Base-by-base conservation (phyloP, 2,797 vertebrate genomes). In the Strix occidentalis region DNA sequence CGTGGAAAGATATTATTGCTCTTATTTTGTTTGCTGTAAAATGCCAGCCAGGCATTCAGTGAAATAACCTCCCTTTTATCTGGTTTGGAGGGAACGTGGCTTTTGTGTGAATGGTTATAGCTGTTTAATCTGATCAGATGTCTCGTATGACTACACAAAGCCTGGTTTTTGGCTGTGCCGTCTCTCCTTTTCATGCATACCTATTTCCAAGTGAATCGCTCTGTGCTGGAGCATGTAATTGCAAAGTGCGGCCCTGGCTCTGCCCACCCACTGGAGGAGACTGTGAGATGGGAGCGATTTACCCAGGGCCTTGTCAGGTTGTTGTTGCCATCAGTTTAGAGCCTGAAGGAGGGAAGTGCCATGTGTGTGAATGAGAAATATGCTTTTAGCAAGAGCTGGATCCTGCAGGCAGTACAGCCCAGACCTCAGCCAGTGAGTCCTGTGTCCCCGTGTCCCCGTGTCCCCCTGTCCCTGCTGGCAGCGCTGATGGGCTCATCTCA, bases 91-190 rank as follows among this genome's bases (percentile, higher is more conserved):
- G 58, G 65, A 54, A 58, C 0, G 0, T 35, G 53, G 43, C 43
- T 86, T 87, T 75, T 79, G 24, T 65, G 23, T 50, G 69, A 37
- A 16, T 14, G 41, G 53, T 86, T 83, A 46, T 3, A 86, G 43
- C 50, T 91, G 45, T 71, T 93, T 53, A 54, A 90, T 45, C 61
- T 78, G 74, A 54, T 45, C 69, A 72, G 69, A n/a, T 84, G 82
- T 26, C 56, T 91, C 8, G 0, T 56, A 39, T 17, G 54, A 60
- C 56, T 86, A 13, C 45, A 28, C 19, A 46, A 78, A 72, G 39
- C 61, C 58, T 5, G 5, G 0, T 4, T 82, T 69, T 82, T n/a
- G 70, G 39, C 74, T 39, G 24, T 11, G 8, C 19, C 3, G 0
- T 33, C 46, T 89, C 77, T 56, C 39, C 79, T 88, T 72, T 58